Evolutionary conservation across 2,888 invertebrate species (phyloP).

Genomic region (Nephrotoma guestfalica): DNA sequence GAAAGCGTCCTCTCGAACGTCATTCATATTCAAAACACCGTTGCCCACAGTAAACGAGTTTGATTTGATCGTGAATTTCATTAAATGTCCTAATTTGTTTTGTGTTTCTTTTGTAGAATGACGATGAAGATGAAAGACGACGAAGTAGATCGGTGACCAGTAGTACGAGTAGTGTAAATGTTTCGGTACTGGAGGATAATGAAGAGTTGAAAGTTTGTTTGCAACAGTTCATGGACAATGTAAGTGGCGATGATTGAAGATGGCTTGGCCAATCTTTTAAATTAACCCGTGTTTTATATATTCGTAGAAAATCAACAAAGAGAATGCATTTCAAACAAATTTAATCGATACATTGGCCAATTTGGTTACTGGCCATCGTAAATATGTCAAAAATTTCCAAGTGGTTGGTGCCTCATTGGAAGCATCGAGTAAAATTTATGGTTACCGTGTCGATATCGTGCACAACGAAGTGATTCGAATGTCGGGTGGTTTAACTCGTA

Average conservation of each 20-base stretch:
- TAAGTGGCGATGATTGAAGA: slow-evolving; percentile 26
- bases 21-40: not conserved
- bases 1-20: not conserved
- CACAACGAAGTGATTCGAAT: slow-evolving; percentile 69
- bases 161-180: slow-evolving; percentile 13
- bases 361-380: slow-evolving; percentile 55
- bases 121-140: slow-evolving; percentile 46
- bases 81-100: not conserved
- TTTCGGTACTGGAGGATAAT: slow-evolving; percentile 31
- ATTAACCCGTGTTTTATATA: not conserved
- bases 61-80: not conserved
- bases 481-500: slow-evolving; percentile 41
- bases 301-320: slow-evolving; percentile 66
- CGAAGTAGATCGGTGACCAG: slow-evolving; percentile 26
- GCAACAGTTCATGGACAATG: slow-evolving; percentile 67
- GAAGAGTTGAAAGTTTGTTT: slow-evolving; percentile 62
- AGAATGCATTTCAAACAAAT: slow-evolving; percentile 79
- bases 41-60: not conserved
- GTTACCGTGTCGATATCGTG: slow-evolving; percentile 71
- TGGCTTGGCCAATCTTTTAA: too few species aligned
- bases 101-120: slow-evolving; percentile 26
- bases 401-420: slow-evolving; percentile 76
- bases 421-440: slow-evolving; percentile 79
- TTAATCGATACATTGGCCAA: slow-evolving; percentile 74
- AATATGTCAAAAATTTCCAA: slow-evolving; percentile 55